These are phyloP conservation scores for Osedax fenrisi DNA, from an alignment of 2,888 invertebrate species.

Conservation along the genomic window DNA sequence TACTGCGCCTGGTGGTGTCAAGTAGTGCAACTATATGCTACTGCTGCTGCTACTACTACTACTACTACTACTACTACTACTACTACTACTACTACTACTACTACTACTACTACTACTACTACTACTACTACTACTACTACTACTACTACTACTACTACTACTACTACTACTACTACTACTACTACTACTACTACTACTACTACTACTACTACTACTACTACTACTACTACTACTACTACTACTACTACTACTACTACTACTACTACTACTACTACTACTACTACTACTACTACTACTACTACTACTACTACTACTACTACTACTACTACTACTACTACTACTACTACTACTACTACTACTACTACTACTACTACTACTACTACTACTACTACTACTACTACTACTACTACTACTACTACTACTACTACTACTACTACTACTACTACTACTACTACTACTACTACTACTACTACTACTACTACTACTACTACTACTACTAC, in stretches of 20 bases:
- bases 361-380: slow-evolving; percentile 29
- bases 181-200: slow-evolving; percentile 15
- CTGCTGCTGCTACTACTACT: slow-evolving; percentile 35
- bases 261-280: slow-evolving; percentile 24
- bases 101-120: slow-evolving; percentile 20
- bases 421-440: slow-evolving; percentile 14
- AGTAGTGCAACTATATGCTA: too few relatives aligned
- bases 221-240: slow-evolving; percentile 27
- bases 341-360: background rate
- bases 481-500: slow-evolving; percentile 16
- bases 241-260: slow-evolving; percentile 34
- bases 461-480: slow-evolving; percentile 24
- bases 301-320: slow-evolving; percentile 21
- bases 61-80: slow-evolving; percentile 25
- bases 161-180: slow-evolving; percentile 6
- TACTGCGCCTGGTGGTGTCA: too few relatives aligned
- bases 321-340: slow-evolving; percentile 29
- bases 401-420: slow-evolving; percentile 29
- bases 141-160: background rate
- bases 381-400: background rate
- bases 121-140: background rate
- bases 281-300: slow-evolving; percentile 32
- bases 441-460: slow-evolving; percentile 25
- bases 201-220: slow-evolving; percentile 32
- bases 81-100: slow-evolving; percentile 21